phyloP scores from a whole-genome alignment of 2,113 vertebrate genomes.

The Taurulus bubalis region DNA sequence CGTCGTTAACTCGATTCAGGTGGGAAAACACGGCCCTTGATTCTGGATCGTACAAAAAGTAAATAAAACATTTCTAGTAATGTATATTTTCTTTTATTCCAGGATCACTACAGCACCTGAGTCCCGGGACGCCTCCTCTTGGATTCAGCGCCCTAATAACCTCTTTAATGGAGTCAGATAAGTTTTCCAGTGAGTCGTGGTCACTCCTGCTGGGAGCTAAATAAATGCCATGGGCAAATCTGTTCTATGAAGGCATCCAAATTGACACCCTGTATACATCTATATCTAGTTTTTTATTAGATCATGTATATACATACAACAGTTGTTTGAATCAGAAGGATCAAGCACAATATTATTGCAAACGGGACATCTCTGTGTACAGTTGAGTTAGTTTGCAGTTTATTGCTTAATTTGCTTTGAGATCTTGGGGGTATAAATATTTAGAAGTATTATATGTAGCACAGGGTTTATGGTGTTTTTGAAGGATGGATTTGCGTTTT shows the following conservation, averaged over 20 bases:
- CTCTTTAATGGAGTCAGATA: constrained; percentile 2
- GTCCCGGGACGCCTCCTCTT: not conserved
- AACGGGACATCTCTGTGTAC: constrained; percentile 36
- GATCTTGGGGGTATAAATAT: constrained; percentile 37
- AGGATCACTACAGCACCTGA: constrained; percentile 86
- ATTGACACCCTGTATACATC: constrained; percentile 21
- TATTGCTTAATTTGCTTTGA: constrained; percentile 37
- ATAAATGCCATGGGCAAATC: constrained; percentile 1
- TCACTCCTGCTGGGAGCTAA: not conserved
- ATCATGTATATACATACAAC: constrained; percentile 20
- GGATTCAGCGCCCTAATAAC: not conserved
- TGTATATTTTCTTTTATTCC: not conserved
- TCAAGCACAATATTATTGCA: constrained; percentile 44
- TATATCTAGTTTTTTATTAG: constrained; percentile 50
- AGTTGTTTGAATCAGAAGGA: constrained; percentile 11
- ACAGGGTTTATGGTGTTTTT: constrained; percentile 25
- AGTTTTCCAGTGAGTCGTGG: constrained; percentile 28
- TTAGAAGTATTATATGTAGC: constrained; percentile 55
- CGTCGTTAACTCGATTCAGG: constrained; percentile 95
- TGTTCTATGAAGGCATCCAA: not conserved
- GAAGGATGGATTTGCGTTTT: constrained; percentile 29
- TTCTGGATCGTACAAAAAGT: not conserved
- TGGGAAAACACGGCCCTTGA: constrained; percentile 59
- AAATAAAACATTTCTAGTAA: not conserved
- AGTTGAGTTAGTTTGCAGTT: constrained; percentile 23